Base-by-base conservation (phyloP, 2,888 invertebrate species). In the Eucera pruinosa region DNA sequence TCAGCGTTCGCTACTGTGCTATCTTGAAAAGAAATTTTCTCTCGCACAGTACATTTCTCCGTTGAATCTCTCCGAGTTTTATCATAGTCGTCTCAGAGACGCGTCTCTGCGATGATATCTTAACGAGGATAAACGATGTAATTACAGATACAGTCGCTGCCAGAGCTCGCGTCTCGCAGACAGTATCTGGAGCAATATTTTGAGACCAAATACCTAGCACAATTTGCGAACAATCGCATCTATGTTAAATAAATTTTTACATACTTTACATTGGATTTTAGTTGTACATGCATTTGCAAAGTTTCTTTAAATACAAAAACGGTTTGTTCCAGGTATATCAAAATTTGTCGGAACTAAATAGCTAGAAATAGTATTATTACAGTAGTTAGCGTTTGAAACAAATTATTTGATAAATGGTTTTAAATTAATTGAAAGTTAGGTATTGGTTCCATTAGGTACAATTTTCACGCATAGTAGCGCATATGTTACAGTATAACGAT, bases 121-220 rank as follows among this genome's bases (percentile, higher is more conserved):
- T 78, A 76, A 78, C 78, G 70, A 78, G 78, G 70, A 65, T 76
- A 78, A 78, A 76, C 76, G 76, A 71, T 57, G 61, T 78, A 78
- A 78, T 78, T 78, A 76, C 65, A 66, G 70, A 70, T 61, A 60
- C 52, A 50, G 60, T 61, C 65, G n/a, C 65, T 48, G 30, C 45
- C 27, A 23, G 33, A 33, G 47, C n/a, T 65, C n/a, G n/a, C n/a
- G 61, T 55, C 55, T 43, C 57, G 43, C 45, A 47, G 54, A 20
- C 45, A 27, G 27, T 47, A 33, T 61, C 25, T 50, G 23, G 45
- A 45, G 43, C 43, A 61, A n/a, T 43, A 76, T 75, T 55, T 55
- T 62, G 20, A 62, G 15, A 41, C 25, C 41, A 48, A 23, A 57
- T 41, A n/a, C n/a, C 25, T 20, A n/a, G 25, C 15, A n/a, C n/a